A percentile compares a stretch with the other conserved stretches of the same genome.
Evolutionary conservation across 2,113 vertebrate genomes (phyloP).

Genomic region (Suricata suricatta): DNA sequence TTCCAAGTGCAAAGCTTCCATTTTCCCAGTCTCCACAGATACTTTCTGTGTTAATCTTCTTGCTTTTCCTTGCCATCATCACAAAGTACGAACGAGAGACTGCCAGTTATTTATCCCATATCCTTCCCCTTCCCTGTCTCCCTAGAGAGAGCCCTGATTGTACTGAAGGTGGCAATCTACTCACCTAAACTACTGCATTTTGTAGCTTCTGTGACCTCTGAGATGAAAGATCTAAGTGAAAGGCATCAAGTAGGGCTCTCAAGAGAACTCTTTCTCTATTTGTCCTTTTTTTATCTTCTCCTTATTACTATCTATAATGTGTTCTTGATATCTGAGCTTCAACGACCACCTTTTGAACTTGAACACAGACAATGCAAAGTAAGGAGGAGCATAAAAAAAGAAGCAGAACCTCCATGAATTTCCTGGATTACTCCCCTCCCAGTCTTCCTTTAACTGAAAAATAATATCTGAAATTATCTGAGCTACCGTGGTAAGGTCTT

Average conservation of each 20-base stretch:
- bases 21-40: background rate
- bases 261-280: background rate
- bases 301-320: background rate
- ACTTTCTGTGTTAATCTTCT: background rate
- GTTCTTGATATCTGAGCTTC: background rate
- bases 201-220: background rate
- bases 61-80: background rate
- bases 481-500: background rate
- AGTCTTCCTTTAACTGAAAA: background rate
- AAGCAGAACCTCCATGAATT: background rate
- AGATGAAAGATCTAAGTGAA: background rate
- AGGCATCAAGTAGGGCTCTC: background rate
- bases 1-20: background rate
- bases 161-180: background rate
- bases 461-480: background rate
- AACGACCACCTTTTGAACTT: background rate
- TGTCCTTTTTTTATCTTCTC: background rate
- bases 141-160: background rate
- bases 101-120: background rate
- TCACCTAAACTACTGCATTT: background rate
- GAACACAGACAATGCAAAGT: background rate
- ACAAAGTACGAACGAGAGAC: background rate
- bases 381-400: background rate
- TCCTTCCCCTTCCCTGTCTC: background rate
- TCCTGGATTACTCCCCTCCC: background rate